Conservation (phyloP, 2,888 invertebrate genomes). For the Onthophagus sagittarius region DNA sequence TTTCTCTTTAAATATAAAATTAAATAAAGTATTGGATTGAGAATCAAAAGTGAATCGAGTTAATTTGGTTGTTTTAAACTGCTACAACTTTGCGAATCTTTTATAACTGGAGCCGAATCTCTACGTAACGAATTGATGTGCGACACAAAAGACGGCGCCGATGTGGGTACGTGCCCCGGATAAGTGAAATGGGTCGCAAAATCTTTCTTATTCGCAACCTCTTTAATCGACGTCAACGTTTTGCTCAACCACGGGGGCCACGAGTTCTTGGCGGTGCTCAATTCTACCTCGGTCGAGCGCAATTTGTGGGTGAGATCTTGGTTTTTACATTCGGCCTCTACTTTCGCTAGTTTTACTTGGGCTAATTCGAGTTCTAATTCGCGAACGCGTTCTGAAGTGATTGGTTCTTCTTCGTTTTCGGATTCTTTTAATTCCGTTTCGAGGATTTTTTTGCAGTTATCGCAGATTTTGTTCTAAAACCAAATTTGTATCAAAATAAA, state of each 20-base stretch:
- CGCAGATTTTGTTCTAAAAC: constrained; percentile 54
- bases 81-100: constrained; percentile 50
- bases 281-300: constrained; percentile 74
- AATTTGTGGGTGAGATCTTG: constrained; percentile 92
- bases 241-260: constrained; percentile 96
- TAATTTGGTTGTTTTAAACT: constrained; percentile 42
- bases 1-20: constrained; percentile 3
- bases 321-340: constrained; percentile 94
- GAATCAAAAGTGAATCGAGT: constrained; percentile 24
- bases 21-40: constrained; percentile 18
- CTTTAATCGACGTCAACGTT: constrained; percentile 76
- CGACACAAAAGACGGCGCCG: constrained; percentile 45
- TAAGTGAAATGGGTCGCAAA: constrained; percentile 41
- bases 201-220: constrained; percentile 62
- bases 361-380: constrained; percentile 94
- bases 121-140: constrained; percentile 46
- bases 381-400: constrained; percentile 66
- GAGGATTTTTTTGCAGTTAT: constrained; percentile 47
- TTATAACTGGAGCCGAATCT: constrained; percentile 45
- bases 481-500: not conserved
- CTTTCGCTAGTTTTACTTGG: constrained; percentile 93
- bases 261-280: constrained; percentile 63
- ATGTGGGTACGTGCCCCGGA: constrained; percentile 33
- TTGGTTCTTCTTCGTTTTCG: constrained; percentile 21
- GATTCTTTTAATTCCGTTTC: constrained; percentile 33